Evolutionary conservation across 2,797 vertebrate species (phyloP).

Genomic region (Rhynchotus rufescens): DNA sequence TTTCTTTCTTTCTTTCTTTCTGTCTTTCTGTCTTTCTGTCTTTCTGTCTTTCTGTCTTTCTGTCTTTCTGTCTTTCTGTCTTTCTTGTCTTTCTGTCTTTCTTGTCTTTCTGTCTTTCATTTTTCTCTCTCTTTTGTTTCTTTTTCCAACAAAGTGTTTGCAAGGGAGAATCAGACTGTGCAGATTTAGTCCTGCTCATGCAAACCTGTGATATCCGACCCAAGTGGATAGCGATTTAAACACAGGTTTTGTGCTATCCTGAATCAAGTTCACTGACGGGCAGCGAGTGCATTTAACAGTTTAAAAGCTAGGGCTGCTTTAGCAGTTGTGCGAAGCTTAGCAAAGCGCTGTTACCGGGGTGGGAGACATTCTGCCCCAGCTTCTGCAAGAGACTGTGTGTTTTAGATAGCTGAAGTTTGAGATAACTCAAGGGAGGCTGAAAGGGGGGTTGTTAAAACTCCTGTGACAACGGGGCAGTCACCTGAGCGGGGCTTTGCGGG

Average conservation of each 20-base stretch:
- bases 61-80: not conserved
- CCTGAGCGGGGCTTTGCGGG: not conserved
- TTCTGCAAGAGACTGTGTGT: not conserved
- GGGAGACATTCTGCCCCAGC: not conserved
- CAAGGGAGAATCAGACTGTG: not conserved
- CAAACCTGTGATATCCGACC: not conserved
- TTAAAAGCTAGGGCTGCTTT: not conserved
- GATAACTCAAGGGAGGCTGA: not conserved
- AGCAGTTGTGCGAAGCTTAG: not conserved
- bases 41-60: not conserved
- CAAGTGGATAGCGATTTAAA: not conserved
- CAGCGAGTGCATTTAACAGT: not conserved
- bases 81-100: not conserved
- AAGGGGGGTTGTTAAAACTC: not conserved
- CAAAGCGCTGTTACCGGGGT: not conserved
- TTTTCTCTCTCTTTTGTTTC: not conserved
- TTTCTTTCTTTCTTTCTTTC: not conserved
- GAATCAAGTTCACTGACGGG: not conserved
- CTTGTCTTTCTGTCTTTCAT: not conserved
- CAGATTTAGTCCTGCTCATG: not conserved
- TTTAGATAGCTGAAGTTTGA: not conserved
- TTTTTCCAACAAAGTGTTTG: not conserved
- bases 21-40: not conserved
- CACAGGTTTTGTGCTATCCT: not conserved
- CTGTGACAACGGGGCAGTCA: fast-evolving